Evolutionary conservation across 1,140 invertebrate genomes (phyloP).

Genomic region (Choristoneura fumiferana): DNA sequence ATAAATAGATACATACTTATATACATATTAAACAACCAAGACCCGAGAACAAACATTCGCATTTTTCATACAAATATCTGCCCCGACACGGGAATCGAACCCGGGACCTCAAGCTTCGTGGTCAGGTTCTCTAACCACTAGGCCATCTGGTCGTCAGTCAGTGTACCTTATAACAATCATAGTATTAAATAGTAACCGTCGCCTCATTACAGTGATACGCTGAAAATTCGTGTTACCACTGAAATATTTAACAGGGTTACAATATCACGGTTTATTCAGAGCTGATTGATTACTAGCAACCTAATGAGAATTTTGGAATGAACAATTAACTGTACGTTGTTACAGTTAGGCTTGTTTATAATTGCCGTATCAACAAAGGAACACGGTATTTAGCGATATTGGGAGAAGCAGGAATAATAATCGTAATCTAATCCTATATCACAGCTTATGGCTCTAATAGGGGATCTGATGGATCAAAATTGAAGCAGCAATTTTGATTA

Average conservation of each 20-base stretch:
- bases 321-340: conserved; percentile 27
- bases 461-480: neutral
- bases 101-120: too few relatives aligned
- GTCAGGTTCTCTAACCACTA: too few relatives aligned
- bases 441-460: neutral
- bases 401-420: neutral
- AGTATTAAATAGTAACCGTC: too few relatives aligned
- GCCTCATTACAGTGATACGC: too few relatives aligned
- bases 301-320: conserved; percentile 35
- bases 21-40: too few relatives aligned
- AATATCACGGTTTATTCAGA: neutral
- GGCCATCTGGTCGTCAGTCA: too few relatives aligned
- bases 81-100: too few relatives aligned
- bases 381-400: neutral
- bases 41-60: too few relatives aligned
- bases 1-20: too few relatives aligned
- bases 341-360: conserved; percentile 27
- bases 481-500: neutral
- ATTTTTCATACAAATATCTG: too few relatives aligned
- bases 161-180: too few relatives aligned
- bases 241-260: neutral
- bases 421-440: neutral
- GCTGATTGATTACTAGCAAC: conserved; percentile 34
- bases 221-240: too few relatives aligned
- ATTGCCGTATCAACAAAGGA: conserved; percentile 34